These are phyloP conservation scores for Temnopleurus reevesii DNA, from an alignment of 53 echinoderm and acorn worm genomes.

Conservation along the genomic window DNA sequence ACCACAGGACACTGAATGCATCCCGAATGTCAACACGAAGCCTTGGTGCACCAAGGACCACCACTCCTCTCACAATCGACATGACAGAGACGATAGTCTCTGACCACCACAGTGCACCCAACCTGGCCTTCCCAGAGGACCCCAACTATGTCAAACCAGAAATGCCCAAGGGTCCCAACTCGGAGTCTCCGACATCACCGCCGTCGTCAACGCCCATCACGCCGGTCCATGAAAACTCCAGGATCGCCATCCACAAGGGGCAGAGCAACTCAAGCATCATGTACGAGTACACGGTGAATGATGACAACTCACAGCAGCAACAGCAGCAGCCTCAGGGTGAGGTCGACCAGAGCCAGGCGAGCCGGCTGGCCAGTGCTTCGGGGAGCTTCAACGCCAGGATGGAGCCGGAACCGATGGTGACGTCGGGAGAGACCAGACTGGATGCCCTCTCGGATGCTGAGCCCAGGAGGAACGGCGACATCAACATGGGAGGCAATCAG, in stretches of 20 bases:
- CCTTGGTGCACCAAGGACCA: constrained; percentile 94
- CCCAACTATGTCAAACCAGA: constrained; percentile 56
- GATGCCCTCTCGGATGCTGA: constrained; percentile 34
- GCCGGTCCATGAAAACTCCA: constrained; percentile 91
- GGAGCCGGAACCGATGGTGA: constrained; percentile 5
- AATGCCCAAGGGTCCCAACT: constrained; percentile 59
- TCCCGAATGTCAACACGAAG: constrained; percentile 94
- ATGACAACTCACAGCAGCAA: constrained; percentile 69
- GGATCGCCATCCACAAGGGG: constrained; percentile 93
- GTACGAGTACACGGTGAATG: constrained; percentile 97
- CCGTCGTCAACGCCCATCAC: constrained; percentile 95
- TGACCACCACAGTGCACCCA: constrained; percentile 93
- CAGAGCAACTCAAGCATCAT: constrained; percentile 92
- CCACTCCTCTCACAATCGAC: constrained; percentile 93
- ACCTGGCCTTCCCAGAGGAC: constrained; percentile 76
- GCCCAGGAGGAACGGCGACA: constrained; percentile 60
- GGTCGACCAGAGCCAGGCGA: constrained; percentile 59
- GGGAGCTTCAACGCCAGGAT: constrained; percentile 52
- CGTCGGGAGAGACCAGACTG: constrained; percentile 28
- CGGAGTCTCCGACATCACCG: constrained; percentile 79
- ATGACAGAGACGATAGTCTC: constrained; percentile 87
- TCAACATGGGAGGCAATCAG: constrained; percentile 70
- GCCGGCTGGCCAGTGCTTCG: constrained; percentile 36
- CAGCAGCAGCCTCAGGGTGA: constrained; percentile 57
- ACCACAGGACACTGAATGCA: constrained; percentile 78